Percentiles rank a stretch among this genome's conserved stretches.
Conservation (phyloP, 2,113 vertebrate species). For the Cairina moschata region DNA sequence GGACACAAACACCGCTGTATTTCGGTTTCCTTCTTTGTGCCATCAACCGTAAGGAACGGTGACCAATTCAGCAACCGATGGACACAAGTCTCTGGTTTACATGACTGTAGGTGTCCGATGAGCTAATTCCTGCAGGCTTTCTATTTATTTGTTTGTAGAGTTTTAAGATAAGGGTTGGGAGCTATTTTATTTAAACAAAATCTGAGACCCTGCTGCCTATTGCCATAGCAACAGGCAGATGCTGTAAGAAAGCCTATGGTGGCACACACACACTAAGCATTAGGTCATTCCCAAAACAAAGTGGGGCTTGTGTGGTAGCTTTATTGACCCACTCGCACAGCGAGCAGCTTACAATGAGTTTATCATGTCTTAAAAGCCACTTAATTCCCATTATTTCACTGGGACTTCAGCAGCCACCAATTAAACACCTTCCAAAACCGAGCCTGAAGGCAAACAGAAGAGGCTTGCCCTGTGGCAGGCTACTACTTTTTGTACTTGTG, state of each 20-base stretch:
- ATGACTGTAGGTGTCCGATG: not conserved
- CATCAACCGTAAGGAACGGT: not conserved
- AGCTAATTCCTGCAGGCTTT: not conserved
- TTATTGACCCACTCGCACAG: not conserved
- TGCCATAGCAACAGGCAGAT: constrained; percentile 46
- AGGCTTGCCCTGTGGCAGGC: not conserved
- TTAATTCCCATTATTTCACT: not conserved
- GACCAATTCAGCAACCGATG: not conserved
- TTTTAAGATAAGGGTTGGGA: not conserved
- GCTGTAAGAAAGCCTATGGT: not conserved
- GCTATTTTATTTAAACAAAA: not conserved
- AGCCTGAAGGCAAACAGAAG: not conserved
- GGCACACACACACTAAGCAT: not conserved
- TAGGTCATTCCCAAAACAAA: not conserved
- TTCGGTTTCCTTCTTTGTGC: not conserved
- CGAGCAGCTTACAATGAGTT: not conserved
- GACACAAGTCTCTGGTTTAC: not conserved
- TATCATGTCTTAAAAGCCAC: not conserved
- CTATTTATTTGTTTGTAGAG: not conserved
- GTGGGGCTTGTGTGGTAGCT: not conserved
- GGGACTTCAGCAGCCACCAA: not conserved
- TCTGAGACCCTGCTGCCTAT: not conserved
- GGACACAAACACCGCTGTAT: not conserved
- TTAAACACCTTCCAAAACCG: constrained; percentile 14
- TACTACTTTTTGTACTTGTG: not conserved